Evolutionary conservation across 2,888 invertebrate species (phyloP).

Genomic region (Altica lythri): DNA sequence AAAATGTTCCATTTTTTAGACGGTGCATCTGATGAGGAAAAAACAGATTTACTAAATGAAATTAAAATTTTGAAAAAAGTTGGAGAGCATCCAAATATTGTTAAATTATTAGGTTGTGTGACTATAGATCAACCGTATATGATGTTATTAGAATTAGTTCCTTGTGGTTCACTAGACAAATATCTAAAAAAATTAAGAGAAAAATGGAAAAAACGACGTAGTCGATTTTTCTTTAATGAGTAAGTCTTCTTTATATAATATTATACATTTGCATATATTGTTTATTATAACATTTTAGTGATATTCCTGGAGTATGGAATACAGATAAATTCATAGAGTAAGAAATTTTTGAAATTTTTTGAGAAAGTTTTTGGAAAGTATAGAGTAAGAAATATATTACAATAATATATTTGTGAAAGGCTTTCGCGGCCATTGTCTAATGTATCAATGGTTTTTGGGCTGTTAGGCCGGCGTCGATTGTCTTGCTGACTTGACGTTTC

Average conservation of each 20-base stretch:
- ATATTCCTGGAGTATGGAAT: background rate
- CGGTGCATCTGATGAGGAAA: conserved; percentile 63
- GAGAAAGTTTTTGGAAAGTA: too few relatives aligned
- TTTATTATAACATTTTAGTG: conserved; percentile 5
- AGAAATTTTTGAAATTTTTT: too few relatives aligned
- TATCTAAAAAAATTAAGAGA: conserved; percentile 62
- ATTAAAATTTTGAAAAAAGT: conserved; percentile 78
- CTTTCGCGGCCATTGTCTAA: too few relatives aligned
- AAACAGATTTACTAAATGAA: conserved; percentile 75
- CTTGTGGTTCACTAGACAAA: conserved; percentile 74
- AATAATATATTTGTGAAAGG: too few relatives aligned
- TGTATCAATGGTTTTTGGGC: too few relatives aligned
- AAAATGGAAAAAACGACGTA: conserved; percentile 45
- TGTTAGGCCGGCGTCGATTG: too few relatives aligned
- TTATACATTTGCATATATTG: background rate
- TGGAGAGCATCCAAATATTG: conserved; percentile 70
- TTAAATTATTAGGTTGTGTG: conserved; percentile 75
- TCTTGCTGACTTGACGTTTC: too few relatives aligned
- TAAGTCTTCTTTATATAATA: conserved; percentile 29
- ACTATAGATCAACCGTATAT: conserved; percentile 70
- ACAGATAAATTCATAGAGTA: conserved; percentile 5
- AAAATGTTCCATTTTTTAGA: too few relatives aligned
- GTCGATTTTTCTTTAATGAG: conserved; percentile 41
- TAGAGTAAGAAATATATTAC: too few relatives aligned
- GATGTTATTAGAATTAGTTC: conserved; percentile 79